Percentiles rank a stretch among this genome's conserved stretches.
phyloP scores from a whole-genome alignment of 2,888 invertebrate species.

The Melinaea marsaeus region DNA sequence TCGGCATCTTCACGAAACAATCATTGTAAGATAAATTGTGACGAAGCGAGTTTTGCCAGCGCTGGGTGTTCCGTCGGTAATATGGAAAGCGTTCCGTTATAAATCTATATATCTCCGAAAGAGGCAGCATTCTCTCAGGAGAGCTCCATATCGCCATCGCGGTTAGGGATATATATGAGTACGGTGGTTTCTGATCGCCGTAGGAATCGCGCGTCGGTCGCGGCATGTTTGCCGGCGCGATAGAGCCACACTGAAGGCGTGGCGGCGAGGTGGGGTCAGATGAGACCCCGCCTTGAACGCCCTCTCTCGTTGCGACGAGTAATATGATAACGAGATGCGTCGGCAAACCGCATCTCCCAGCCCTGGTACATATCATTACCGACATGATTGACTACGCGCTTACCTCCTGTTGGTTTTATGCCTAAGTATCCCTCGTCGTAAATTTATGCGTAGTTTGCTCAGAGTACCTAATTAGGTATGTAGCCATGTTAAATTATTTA shows the following conservation, averaged over 20 bases:
- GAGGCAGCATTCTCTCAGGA: conserved; percentile 94
- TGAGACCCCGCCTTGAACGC: conserved; percentile 37
- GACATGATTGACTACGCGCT: conserved; percentile 69
- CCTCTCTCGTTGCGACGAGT: conserved; percentile 40
- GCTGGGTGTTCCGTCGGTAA: conserved; percentile 91
- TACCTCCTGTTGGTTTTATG: conserved; percentile 48
- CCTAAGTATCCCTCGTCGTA: conserved; percentile 14
- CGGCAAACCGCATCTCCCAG: conserved; percentile 63
- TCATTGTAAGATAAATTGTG: conserved; percentile 98
- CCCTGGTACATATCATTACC: conserved; percentile 59
- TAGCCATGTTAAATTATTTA: no score
- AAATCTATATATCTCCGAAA: conserved; percentile 87
- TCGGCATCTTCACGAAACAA: conserved; percentile 94
- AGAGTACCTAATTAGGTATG: not conserved
- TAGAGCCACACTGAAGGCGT: conserved; percentile 36
- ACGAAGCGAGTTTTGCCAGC: conserved; percentile 89
- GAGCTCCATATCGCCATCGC: conserved; percentile 99
- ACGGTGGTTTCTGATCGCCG: conserved; percentile 98
- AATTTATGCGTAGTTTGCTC: not conserved
- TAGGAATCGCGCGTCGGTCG: conserved; percentile 94
- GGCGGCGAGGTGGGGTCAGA: conserved; percentile 37
- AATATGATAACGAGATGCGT: conserved; percentile 70
- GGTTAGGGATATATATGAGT: conserved; percentile 98
- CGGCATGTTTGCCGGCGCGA: conserved; percentile 90
- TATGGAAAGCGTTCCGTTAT: conserved; percentile 88